Evolutionary conservation across 2,888 invertebrate genomes (phyloP).

Genomic region (Syrista parreyssii): DNA sequence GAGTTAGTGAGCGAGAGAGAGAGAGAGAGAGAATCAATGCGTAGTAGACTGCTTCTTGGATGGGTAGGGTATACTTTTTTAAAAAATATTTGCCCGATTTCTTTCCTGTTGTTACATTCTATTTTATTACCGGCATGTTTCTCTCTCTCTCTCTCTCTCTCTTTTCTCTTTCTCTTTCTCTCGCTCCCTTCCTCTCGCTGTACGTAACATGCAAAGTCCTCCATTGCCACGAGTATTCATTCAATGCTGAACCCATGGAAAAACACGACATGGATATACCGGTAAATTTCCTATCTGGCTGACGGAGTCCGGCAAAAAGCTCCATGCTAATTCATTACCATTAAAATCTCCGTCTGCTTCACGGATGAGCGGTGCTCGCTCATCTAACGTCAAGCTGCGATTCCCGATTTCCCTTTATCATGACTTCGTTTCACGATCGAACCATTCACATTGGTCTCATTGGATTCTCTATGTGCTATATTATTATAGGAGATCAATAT

Average conservation of each 20-base stretch:
- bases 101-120: not conserved
- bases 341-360: conserved; percentile 18
- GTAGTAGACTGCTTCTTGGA: too few species aligned
- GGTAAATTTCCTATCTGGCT: conserved; percentile 48
- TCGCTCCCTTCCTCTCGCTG: not conserved
- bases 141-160: not conserved
- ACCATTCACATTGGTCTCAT: not conserved
- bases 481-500: not conserved
- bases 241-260: conserved; percentile 20
- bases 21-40: too few species aligned
- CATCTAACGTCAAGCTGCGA: not conserved
- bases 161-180: not conserved
- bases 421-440: not conserved
- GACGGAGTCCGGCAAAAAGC: conserved; percentile 35
- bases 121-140: not conserved
- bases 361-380: conserved; percentile 26
- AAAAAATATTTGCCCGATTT: not conserved
- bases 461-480: not conserved
- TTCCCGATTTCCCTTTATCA: not conserved
- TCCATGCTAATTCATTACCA: conserved; percentile 34
- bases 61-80: not conserved
- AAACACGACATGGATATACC: conserved; percentile 31
- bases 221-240: not conserved
- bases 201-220: not conserved
- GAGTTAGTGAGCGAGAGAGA: not conserved